A percentile compares a stretch with the other conserved stretches of the same genome.
Conservation (phyloP, 2,113 vertebrate genomes). For the Kryptolebias marmoratus region DNA sequence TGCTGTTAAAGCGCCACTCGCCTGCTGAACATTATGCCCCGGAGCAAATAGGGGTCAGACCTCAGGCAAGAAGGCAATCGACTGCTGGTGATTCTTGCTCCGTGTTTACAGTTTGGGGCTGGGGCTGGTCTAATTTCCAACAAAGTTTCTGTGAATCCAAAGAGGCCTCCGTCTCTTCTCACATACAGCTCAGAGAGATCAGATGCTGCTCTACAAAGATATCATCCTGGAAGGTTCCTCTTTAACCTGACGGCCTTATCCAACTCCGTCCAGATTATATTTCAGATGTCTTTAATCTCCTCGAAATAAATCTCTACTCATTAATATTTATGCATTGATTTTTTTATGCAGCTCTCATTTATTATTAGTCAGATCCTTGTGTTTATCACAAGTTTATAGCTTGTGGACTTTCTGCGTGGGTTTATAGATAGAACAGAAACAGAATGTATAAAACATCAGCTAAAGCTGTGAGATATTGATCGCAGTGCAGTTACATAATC, state of each 20-base stretch:
- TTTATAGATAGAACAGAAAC: neutral
- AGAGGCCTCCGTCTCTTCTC: neutral
- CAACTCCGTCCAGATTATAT: neutral
- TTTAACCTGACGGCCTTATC: neutral
- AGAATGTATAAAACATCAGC: constrained; percentile 28
- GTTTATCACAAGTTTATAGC: neutral
- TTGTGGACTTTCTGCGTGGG: neutral
- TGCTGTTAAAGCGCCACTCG: constrained; percentile 26
- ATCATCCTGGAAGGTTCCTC: neutral
- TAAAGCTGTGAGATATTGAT: constrained; percentile 19
- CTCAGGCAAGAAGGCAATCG: neutral
- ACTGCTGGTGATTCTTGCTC: constrained; percentile 1
- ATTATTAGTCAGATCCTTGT: constrained; percentile 16
- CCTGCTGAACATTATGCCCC: constrained; percentile 11
- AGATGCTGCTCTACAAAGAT: constrained; percentile 5
- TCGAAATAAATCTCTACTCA: neutral
- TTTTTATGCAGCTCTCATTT: constrained; percentile 1
- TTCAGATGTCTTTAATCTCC: neutral
- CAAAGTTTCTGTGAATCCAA: constrained; percentile 2
- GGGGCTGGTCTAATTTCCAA: constrained; percentile 13
- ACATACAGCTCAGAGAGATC: neutral
- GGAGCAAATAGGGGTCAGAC: constrained; percentile 29
- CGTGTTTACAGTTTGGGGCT: neutral
- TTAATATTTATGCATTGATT: constrained; percentile 13
- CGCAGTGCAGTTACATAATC: neutral